Evolutionary conservation across 2,888 invertebrate genomes (phyloP), one percentile per base, ranked within the genome.

Genomic region (Agonopterix arenella): DNA sequence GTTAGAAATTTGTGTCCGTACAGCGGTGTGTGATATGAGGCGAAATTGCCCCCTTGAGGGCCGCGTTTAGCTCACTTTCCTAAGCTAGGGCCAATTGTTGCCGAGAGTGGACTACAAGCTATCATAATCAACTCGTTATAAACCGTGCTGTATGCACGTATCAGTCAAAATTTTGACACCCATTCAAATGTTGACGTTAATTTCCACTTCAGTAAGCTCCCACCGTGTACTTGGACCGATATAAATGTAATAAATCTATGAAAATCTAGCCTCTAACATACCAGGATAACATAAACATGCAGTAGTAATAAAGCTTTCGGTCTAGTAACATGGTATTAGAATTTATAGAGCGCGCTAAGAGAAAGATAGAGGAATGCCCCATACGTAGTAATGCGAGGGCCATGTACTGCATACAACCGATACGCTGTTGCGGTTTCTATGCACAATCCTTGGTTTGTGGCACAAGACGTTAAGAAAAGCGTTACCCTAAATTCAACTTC

Each of bases 391-490:
- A 79, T 76, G 79, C 74, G 61, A 52, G 66, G 66, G 65, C 75
- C 77, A 66, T 82, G 81, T 84, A 73, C 68, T 58, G 70, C 66
- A 69, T 59, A 60, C 71, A 64, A 62, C 70, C 70, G 80, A 79
- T 79, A 80, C 68, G 69, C 73, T 81, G 80, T 83, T 88, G 86
- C 76, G 86, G 88, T 86, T 86, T 82, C 74, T 74, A 72, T 74
- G 70, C 74, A 66, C 68, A 74, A 72, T 68, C 72, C 74, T 70
- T 57, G 55, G 54, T 16, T 59, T 49, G 36, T 69, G 74, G 70
- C 55, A 7, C 45, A 63, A 72, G 57, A 38, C 40, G 52, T 1
- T 38, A 59, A 40, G 10, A n/a, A 40, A n/a, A 40, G 10, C 40
- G n/a, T n/a, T 7, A 38, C 38, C 2, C 2, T 38, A 40, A n/a